These are phyloP conservation scores for Ictidomys tridecemlineatus DNA, from an alignment of 2,113 vertebrate genomes.

Conservation along the genomic window DNA sequence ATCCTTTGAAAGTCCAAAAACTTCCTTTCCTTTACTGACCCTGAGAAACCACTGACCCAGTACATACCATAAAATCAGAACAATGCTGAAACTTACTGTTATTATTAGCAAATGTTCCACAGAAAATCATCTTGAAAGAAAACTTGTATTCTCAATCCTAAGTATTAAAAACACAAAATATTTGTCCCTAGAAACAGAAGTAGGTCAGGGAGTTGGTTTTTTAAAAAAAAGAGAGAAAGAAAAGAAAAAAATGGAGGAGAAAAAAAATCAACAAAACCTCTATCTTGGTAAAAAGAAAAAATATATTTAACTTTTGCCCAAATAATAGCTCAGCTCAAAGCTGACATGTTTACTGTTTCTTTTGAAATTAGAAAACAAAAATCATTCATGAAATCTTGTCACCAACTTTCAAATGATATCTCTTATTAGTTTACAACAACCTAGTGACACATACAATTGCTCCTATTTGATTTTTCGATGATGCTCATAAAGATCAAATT, in stretches of 20 bases:
- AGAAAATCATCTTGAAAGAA: slow-evolving; percentile 66
- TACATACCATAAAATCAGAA: slow-evolving; percentile 79
- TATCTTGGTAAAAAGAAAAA: slow-evolving; percentile 30
- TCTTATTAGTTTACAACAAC: background rate
- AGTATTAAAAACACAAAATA: slow-evolving; percentile 62
- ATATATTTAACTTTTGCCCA: background rate
- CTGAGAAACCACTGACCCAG: slow-evolving; percentile 77
- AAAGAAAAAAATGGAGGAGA: background rate
- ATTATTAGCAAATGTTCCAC: slow-evolving; percentile 76
- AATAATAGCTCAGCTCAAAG: slow-evolving; percentile 28
- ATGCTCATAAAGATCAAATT: background rate
- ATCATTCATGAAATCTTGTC: background rate
- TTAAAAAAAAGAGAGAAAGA: background rate
- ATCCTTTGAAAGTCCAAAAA: slow-evolving; percentile 80
- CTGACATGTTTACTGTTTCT: slow-evolving; percentile 27
- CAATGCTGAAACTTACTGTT: slow-evolving; percentile 71
- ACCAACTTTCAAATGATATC: background rate
- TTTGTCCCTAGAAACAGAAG: slow-evolving; percentile 12
- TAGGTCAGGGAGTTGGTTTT: background rate
- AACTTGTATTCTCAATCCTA: slow-evolving; percentile 16
- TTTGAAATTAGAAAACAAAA: slow-evolving; percentile 22
- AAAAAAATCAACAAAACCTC: background rate
- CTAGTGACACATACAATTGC: background rate
- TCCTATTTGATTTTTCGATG: background rate
- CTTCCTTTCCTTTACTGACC: slow-evolving; percentile 80